These are phyloP conservation scores for Coronaproctus castanopsis DNA, from an alignment of 2,888 invertebrate species.

Conservation along the genomic window DNA sequence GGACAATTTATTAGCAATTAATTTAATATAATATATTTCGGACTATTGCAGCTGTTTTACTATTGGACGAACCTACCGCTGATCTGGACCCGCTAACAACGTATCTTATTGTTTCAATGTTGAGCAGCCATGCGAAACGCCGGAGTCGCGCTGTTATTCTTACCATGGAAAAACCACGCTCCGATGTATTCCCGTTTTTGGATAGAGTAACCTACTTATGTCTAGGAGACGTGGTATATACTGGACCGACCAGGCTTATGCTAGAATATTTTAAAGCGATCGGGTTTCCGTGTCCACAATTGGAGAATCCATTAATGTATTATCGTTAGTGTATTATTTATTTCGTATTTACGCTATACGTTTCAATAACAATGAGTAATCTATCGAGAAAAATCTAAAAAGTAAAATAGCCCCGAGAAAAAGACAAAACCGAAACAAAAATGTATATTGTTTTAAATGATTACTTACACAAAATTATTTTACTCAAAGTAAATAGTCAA, in stretches of 20 bases:
- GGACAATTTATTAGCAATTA: too few species aligned
- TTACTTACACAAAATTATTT: too few species aligned
- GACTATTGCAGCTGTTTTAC: constrained; percentile 47
- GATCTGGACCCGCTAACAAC: constrained; percentile 87
- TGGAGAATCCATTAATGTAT: constrained; percentile 96
- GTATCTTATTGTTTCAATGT: constrained; percentile 79
- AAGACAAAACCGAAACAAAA: too few species aligned
- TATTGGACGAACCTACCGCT: constrained; percentile 85
- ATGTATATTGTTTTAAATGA: too few species aligned
- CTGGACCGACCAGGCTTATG: constrained; percentile 77
- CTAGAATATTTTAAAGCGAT: constrained; percentile 85
- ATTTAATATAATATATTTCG: too few species aligned
- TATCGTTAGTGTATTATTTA: constrained; percentile 48
- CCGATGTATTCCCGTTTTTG: constrained; percentile 87
- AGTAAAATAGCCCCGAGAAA: too few species aligned
- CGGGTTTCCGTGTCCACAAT: constrained; percentile 88
- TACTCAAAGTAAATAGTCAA: too few species aligned
- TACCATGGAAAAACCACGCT: constrained; percentile 74
- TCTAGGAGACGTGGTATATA: constrained; percentile 75
- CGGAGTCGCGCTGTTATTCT: constrained; percentile 74
- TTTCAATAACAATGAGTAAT: too few species aligned
- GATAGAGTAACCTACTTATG: constrained; percentile 79
- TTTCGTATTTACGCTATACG: too few species aligned
- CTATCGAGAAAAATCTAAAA: too few species aligned
- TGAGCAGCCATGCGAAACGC: constrained; percentile 71